Base-by-base conservation (phyloP, 2,888 invertebrate genomes). In the Nymphalis urticae region DNA sequence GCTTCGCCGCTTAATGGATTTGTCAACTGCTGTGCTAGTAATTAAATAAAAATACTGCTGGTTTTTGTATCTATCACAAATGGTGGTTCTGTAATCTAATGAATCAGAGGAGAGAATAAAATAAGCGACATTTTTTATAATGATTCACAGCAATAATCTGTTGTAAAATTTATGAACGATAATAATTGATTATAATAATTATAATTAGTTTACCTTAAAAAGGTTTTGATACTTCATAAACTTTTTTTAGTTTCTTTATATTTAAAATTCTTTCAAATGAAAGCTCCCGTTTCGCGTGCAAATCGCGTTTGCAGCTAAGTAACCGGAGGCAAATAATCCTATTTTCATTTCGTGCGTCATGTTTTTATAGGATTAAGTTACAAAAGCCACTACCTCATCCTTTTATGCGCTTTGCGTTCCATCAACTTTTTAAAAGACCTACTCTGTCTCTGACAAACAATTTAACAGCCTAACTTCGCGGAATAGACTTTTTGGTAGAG, bases 401-500 rank as follows among this genome's bases (percentile, higher is more conserved):
- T 77, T 85, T 83, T 83, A 83, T 82, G 82, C 81, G 80, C 82
- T 85, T 85, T 85, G 79, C 85, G 82, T 86, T 83, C 79, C 81
- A 81, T 83, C 81, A 87, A 89, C 84, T 73, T 87, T 86, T 85
- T 82, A 83, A 86, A 86, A 84, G 83, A 85, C 85, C 85, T 85
- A 79, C 81, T 83, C 82, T 82, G 83, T 85, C 85, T 85, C 84
- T 79, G 82, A 85, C 85, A 86, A 88, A 90, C 89, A 90, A 88
- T 91, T 90, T 89, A 89, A 87, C 89, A 83, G 88, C 81, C 81
- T 83, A 90, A 92, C 89, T 91, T 87, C 80, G 79, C 76, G 81
- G 84, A 87, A 88, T 86, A 87, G 86, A 90, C 89, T 91, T 89
- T 90, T 87, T 83, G 78, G 83, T 85, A 82, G 82, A 89, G 91